Percentiles rank a stretch among this genome's conserved stretches.
These are phyloP conservation scores for Erannis defoliaria DNA, from an alignment of 2,888 invertebrate genomes.

Conservation along the genomic window DNA sequence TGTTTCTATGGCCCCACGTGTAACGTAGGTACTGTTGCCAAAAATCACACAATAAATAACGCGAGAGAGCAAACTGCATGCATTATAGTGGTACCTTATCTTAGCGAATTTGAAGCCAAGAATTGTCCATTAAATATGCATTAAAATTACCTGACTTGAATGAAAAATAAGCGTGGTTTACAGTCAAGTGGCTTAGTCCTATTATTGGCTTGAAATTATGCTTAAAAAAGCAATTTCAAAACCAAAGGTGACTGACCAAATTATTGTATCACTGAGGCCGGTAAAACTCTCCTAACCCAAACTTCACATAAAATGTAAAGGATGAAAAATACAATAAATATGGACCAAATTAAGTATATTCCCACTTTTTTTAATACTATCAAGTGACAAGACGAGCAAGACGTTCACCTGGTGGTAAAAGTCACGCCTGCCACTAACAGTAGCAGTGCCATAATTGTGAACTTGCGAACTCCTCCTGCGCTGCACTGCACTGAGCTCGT, in stretches of 20 bases:
- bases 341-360: too few species aligned
- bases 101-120: slow-evolving; percentile 86
- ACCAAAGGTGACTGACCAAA: too few species aligned
- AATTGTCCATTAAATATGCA: slow-evolving; percentile 86
- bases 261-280: too few species aligned
- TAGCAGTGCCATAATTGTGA: too few species aligned
- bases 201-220: slow-evolving; percentile 53
- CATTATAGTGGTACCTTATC: slow-evolving; percentile 85
- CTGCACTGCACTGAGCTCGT: too few species aligned
- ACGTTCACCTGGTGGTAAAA: too few species aligned
- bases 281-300: too few species aligned
- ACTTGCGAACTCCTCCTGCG: too few species aligned
- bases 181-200: slow-evolving; percentile 54
- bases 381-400: too few species aligned
- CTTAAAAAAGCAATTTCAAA: slow-evolving; percentile 8
- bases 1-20: slow-evolving; percentile 35
- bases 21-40: slow-evolving; percentile 73
- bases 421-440: too few species aligned
- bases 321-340: not conserved
- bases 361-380: too few species aligned
- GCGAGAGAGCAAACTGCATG: slow-evolving; percentile 81
- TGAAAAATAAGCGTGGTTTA: slow-evolving; percentile 72
- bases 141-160: slow-evolving; percentile 85
- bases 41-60: slow-evolving; percentile 86
- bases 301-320: too few species aligned